Conservation (phyloP, 2,888 invertebrate genomes). For the Tinea trinotella region DNA sequence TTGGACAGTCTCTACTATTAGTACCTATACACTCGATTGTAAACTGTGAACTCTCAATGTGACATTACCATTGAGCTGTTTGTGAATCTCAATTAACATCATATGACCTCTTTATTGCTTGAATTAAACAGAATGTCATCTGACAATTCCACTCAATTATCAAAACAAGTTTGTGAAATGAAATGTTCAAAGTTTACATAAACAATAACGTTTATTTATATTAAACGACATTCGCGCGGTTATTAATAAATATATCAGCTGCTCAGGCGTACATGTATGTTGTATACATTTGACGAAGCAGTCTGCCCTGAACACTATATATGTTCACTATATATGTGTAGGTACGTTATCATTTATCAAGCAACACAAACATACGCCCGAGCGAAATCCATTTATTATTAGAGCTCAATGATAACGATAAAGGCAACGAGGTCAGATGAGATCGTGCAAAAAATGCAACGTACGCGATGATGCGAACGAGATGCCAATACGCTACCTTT, state of each 20-base stretch:
- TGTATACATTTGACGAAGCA: conserved; percentile 23
- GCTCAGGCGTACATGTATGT: conserved; percentile 19
- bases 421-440: conserved; percentile 67
- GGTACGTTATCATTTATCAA: conserved; percentile 24
- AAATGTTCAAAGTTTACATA: background rate
- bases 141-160: background rate
- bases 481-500: conserved; percentile 50
- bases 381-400: conserved; percentile 24
- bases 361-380: conserved; percentile 10
- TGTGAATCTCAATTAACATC: background rate
- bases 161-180: background rate
- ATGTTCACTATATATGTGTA: too few relatives aligned
- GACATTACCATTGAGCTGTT: too few relatives aligned
- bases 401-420: conserved; percentile 59
- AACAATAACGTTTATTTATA: background rate
- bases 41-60: too few relatives aligned
- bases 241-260: conserved; percentile 19
- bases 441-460: conserved; percentile 68
- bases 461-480: conserved; percentile 59
- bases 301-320: conserved; percentile 21
- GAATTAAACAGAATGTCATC: conserved; percentile 9
- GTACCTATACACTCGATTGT: too few relatives aligned
- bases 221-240: conserved; percentile 12
- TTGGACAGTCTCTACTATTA: too few relatives aligned
- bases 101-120: background rate